Base-by-base conservation (phyloP, 1,140 invertebrate genomes). In the Potamilus streckersoni region DNA sequence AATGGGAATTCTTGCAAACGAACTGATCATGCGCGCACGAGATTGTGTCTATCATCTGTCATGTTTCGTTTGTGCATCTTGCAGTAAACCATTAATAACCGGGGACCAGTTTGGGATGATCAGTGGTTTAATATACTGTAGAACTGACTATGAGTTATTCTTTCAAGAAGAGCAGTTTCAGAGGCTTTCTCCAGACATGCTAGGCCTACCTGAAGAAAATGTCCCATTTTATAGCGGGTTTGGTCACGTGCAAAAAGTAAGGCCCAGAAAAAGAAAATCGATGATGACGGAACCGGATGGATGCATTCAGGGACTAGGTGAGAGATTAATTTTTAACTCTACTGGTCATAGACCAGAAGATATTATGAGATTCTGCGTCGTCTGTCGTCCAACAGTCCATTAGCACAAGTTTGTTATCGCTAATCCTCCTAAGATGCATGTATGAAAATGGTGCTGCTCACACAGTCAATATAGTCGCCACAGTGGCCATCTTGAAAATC, bases 91-190 rank as follows among this genome's bases (percentile, higher is more conserved):
- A 49, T 85, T 93, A n/a, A 89, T 88, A 31, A 91, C 92, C 67
- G 92, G 97, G 55, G 96, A 98, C 88, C 95, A 96, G 82, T 97
- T 97, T 90, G 96, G 96, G 19, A 84, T 89, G 74, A 82, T 86
- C 55, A 89, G 91, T 70, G 86, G 88, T 82, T 83, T 90, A 38
- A 84, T 92, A 31, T 91, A 90, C 83, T 92, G 91, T 80, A 84
- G 88, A 31, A 81, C 83, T 20, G 90, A 92, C 84, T 91, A 90
- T 81, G 89, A 90, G 77, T 77, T 87, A 63, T 81, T 83, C 63
- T 85, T 83, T 72, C 84, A 85, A 62, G 82, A 81, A 23, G 84
- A 86, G 17, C 84, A 82, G 71, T 73, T 85, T 38, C 75, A 68
- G n/a, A 79, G 78, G 61, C 66, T 83, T 73, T 76, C 78, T 79